Evolutionary conservation across 92 coral and sea anemone species (phyloP).

Genomic region (Porites rus): DNA sequence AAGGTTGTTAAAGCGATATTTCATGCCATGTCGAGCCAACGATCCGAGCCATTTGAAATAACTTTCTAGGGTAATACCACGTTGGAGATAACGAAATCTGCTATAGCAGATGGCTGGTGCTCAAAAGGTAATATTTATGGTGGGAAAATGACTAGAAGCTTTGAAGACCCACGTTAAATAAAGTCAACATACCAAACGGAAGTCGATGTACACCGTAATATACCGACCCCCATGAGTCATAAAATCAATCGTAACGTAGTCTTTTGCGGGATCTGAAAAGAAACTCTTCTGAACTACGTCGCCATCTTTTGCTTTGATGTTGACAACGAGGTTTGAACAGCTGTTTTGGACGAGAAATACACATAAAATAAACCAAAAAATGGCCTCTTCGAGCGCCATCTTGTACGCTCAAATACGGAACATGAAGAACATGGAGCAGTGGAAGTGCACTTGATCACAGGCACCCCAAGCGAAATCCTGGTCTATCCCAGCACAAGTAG

Average conservation of each 20-base stretch:
- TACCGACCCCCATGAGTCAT: conserved; percentile 70
- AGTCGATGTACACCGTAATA: conserved; percentile 80
- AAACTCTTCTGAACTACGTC: conserved; percentile 84
- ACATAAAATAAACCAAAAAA: conserved; percentile 13
- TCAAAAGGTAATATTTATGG: not conserved
- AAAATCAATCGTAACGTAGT: conserved; percentile 75
- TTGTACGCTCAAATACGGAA: not conserved
- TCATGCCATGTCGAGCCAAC: too few species aligned
- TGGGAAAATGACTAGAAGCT: not conserved
- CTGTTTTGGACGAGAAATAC: conserved; percentile 40
- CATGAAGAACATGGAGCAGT: too few species aligned
- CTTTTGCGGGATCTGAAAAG: conserved; percentile 85
- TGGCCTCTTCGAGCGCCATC: not conserved
- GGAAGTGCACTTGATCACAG: too few species aligned
- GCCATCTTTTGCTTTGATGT: conserved; percentile 87
- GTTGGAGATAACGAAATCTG: too few species aligned
- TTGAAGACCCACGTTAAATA: not conserved
- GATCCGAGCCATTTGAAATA: too few species aligned
- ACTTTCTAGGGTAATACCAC: too few species aligned
- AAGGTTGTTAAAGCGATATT: too few species aligned
- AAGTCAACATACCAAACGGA: conserved; percentile 76
- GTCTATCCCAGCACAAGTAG: too few species aligned
- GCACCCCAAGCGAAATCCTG: too few species aligned
- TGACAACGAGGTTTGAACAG: conserved; percentile 77
- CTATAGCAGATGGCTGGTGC: too few species aligned